Conservation (phyloP, 2,113 vertebrate genomes). For the Seriola dumerili region DNA sequence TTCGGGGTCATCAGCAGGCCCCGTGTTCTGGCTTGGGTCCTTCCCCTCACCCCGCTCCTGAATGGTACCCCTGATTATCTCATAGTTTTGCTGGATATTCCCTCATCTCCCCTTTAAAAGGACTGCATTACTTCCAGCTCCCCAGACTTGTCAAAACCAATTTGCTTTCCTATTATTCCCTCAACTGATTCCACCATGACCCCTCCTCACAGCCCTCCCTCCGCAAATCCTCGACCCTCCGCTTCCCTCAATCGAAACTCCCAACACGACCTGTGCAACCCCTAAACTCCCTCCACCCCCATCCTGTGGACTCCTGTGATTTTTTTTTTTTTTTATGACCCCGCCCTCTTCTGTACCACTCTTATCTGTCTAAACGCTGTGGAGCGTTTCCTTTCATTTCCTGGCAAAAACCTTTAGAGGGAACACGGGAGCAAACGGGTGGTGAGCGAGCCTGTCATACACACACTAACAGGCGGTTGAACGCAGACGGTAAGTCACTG, state of each 20-base stretch:
- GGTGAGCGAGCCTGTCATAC: slow-evolving; percentile 20
- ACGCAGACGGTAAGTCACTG: slow-evolving; percentile 52
- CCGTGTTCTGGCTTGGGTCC: slow-evolving; percentile 62
- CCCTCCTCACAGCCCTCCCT: slow-evolving; percentile 73
- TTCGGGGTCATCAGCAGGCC: slow-evolving; percentile 58
- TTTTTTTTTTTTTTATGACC: slow-evolving; percentile 10
- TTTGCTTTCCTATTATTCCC: slow-evolving; percentile 88
- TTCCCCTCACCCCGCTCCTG: slow-evolving; percentile 55
- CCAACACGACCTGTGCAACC: slow-evolving; percentile 81
- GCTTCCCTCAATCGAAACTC: slow-evolving; percentile 79
- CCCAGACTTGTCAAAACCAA: slow-evolving; percentile 89
- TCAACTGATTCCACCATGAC: slow-evolving; percentile 84
- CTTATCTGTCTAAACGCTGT: slow-evolving; percentile 8
- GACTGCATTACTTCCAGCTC: slow-evolving; percentile 87
- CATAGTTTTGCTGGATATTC: slow-evolving; percentile 84
- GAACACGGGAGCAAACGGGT: slow-evolving; percentile 22
- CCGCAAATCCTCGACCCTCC: slow-evolving; percentile 74
- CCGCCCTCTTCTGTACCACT: background rate
- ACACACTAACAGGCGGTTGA: slow-evolving; percentile 27
- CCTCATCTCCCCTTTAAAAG: slow-evolving; percentile 84
- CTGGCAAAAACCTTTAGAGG: slow-evolving; percentile 31
- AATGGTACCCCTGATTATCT: slow-evolving; percentile 85
- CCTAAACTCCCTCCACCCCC: slow-evolving; percentile 59
- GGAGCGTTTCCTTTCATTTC: slow-evolving; percentile 44
- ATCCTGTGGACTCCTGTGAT: slow-evolving; percentile 44